Conservation (phyloP, 2,888 invertebrate genomes). For the Macrostomum cliftonense region DNA sequence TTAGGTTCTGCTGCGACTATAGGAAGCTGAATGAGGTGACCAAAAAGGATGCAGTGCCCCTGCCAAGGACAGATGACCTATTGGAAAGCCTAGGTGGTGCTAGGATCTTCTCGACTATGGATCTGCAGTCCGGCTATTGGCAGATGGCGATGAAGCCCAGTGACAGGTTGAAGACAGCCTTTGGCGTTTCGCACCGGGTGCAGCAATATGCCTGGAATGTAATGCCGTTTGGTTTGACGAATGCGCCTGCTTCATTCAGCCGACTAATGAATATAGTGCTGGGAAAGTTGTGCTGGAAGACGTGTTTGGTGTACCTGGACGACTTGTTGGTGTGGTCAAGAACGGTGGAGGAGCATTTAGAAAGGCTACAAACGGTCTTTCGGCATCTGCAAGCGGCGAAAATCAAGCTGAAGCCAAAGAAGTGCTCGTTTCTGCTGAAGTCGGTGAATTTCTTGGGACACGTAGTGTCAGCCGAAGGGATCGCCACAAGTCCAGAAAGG, state of each 20-base stretch:
- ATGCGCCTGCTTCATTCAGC: background rate
- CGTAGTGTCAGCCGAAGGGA: slow-evolving; percentile 2
- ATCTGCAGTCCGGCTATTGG: slow-evolving; percentile 14
- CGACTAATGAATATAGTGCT: slow-evolving; percentile 1
- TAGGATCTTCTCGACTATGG: slow-evolving; percentile 13
- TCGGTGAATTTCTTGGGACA: slow-evolving; percentile 4
- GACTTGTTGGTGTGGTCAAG: slow-evolving; percentile 2
- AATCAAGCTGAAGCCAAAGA: slow-evolving; percentile 4
- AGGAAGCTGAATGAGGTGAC: slow-evolving; percentile 13
- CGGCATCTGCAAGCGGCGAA: background rate
- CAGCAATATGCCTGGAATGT: slow-evolving; percentile 9
- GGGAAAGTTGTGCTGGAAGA: background rate
- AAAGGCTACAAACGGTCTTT: slow-evolving; percentile 1
- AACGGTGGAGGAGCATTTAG: slow-evolving; percentile 3
- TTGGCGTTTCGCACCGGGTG: slow-evolving; percentile 11
- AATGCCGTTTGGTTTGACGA: too few species aligned
- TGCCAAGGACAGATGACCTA: slow-evolving; percentile 14
- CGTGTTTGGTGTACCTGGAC: slow-evolving; percentile 4
- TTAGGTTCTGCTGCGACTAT: slow-evolving; percentile 14
- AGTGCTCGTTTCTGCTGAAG: slow-evolving; percentile 12
- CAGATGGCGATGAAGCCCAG: slow-evolving; percentile 12
- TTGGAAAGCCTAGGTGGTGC: slow-evolving; percentile 13
- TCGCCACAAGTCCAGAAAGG: slow-evolving; percentile 1
- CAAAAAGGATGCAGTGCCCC: slow-evolving; percentile 14
- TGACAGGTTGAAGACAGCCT: slow-evolving; percentile 15